These are phyloP conservation scores for Lipophrys pholis DNA, from an alignment of 2,113 vertebrate genomes.

Conservation along the genomic window DNA sequence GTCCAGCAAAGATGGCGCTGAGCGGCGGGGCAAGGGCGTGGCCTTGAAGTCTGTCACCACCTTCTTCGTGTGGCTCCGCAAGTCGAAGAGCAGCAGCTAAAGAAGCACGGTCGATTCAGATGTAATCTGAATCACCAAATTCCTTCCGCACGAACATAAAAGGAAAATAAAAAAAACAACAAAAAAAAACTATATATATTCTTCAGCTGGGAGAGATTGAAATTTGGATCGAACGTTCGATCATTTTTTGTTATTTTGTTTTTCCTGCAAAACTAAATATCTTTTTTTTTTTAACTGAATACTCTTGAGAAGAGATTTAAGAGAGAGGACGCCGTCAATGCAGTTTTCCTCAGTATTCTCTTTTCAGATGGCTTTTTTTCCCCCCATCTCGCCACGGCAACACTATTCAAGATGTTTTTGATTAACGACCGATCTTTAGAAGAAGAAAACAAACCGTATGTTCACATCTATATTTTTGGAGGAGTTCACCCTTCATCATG, in stretches of 20 bases:
- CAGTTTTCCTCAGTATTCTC: conserved; percentile 64
- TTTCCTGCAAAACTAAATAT: conserved; percentile 69
- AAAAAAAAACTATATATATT: no score
- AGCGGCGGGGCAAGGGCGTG: conserved; percentile 96
- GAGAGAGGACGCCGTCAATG: conserved; percentile 24
- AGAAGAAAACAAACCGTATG: conserved; percentile 58
- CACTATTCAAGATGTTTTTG: conserved; percentile 68
- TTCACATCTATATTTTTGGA: conserved; percentile 79
- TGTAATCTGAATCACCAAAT: conserved; percentile 66
- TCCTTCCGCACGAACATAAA: conserved; percentile 71
- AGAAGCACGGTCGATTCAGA: conserved; percentile 62
- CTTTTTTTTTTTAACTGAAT: conserved; percentile 62
- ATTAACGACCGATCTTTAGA: conserved; percentile 51
- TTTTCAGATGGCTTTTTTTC: conserved; percentile 73
- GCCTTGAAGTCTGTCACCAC: conserved; percentile 97
- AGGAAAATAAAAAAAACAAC: conserved; percentile 35
- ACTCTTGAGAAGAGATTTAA: conserved; percentile 57
- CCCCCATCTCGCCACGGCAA: conserved; percentile 50
- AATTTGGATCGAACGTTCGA: conserved; percentile 74
- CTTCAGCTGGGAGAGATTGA: conserved; percentile 77
- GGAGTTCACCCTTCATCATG: conserved; percentile 64
- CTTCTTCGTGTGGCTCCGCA: conserved; percentile 98
- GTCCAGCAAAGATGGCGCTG: conserved; percentile 92
- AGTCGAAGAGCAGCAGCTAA: conserved; percentile 92
- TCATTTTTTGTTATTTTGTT: conserved; percentile 50